A percentile compares a stretch with the other conserved stretches of the same genome.
phyloP scores from a whole-genome alignment of 1,140 invertebrate genomes.

The Achatina immaculata region DNA sequence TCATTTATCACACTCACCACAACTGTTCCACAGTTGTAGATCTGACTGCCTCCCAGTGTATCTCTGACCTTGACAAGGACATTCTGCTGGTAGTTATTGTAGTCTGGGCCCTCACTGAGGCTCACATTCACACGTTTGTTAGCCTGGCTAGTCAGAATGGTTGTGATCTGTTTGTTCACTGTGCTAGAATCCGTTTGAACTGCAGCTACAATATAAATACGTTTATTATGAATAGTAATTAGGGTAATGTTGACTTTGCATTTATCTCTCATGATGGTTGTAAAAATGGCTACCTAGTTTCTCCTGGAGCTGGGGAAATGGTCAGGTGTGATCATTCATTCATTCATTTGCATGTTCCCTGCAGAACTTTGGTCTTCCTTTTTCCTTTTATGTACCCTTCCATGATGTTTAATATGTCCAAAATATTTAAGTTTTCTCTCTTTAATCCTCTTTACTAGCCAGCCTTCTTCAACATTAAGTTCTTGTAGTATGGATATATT shows the following conservation, averaged over 20 bases:
- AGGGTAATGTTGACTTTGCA: neutral
- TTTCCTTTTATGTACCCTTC: too few relatives aligned
- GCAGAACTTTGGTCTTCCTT: too few relatives aligned
- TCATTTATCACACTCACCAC: constrained; percentile 44
- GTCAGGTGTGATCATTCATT: too few relatives aligned
- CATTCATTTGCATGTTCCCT: too few relatives aligned
- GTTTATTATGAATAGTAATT: neutral
- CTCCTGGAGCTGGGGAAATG: too few relatives aligned
- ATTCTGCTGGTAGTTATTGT: constrained; percentile 44
- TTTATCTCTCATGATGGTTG: constrained; percentile 1
- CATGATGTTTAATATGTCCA: too few relatives aligned
- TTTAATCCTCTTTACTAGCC: too few relatives aligned
- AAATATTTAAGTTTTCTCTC: too few relatives aligned
- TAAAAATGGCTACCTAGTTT: constrained; percentile 1
- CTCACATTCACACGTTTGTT: constrained; percentile 16
- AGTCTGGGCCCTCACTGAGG: constrained; percentile 51
- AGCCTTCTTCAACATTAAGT: too few relatives aligned
- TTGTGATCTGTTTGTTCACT: constrained; percentile 42
- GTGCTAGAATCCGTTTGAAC: constrained; percentile 33
- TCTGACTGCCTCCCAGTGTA: constrained; percentile 40
- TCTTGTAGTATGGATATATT: too few relatives aligned
- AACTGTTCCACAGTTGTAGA: constrained; percentile 38
- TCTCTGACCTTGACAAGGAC: constrained; percentile 54
- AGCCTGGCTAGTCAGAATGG: constrained; percentile 26
- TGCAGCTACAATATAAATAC: neutral